Percentiles rank a stretch among this genome's conserved stretches.
Conservation (phyloP, 2,113 vertebrate genomes). For the Clupea harengus region DNA sequence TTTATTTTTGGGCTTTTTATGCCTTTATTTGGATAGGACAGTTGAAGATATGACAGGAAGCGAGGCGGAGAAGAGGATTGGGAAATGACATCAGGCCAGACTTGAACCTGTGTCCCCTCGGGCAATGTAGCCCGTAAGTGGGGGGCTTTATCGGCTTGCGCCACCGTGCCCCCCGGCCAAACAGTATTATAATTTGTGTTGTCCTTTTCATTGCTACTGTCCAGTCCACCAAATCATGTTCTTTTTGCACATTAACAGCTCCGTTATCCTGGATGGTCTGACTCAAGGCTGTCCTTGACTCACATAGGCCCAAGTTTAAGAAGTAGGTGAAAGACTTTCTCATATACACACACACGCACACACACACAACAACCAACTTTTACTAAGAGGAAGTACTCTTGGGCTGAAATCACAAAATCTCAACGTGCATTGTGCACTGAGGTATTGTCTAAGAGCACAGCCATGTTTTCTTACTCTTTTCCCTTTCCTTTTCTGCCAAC, state of each 20-base stretch:
- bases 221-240: not conserved
- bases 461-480: not conserved
- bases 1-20: no score
- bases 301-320: not conserved
- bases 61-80: no score
- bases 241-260: not conserved
- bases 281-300: not conserved
- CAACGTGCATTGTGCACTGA: constrained; percentile 12
- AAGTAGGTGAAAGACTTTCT: not conserved
- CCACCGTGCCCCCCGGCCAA: no score
- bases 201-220: not conserved
- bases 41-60: no score
- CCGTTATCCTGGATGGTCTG: not conserved
- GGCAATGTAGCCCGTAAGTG: no score
- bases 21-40: no score
- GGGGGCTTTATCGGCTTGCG: no score
- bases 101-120: no score
- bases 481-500: not conserved
- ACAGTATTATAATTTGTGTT: not conserved
- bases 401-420: constrained; percentile 39
- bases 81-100: no score
- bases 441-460: constrained; percentile 31
- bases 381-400: constrained; percentile 18
- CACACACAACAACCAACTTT: not conserved
- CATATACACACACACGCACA: not conserved